These are phyloP conservation scores for Agapetus fuscipes DNA, from an alignment of 2,888 invertebrate genomes.

Conservation along the genomic window DNA sequence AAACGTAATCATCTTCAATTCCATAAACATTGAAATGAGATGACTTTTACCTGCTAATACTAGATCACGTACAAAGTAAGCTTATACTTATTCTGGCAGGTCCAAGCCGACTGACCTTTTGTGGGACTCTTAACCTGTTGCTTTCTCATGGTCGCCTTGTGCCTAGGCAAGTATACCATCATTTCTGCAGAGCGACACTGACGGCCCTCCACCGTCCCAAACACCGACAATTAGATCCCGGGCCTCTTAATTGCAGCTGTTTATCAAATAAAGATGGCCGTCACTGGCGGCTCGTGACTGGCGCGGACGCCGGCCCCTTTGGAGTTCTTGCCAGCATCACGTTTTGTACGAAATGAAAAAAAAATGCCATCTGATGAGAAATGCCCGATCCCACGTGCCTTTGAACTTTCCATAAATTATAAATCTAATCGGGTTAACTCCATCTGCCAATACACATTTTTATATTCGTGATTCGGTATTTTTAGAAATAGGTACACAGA, in stretches of 20 bases:
- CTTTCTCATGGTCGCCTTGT: no score
- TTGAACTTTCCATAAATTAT: constrained; percentile 19
- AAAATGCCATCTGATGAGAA: constrained; percentile 18
- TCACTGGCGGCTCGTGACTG: constrained; percentile 11
- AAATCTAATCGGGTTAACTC: constrained; percentile 15
- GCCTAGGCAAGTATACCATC: no score
- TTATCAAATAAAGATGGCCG: constrained; percentile 19
- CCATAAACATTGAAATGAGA: not conserved
- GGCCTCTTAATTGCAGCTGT: constrained; percentile 20
- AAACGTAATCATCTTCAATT: no score
- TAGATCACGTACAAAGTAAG: not conserved
- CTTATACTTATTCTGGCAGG: no score
- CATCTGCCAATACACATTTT: constrained; percentile 10
- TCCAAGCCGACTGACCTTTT: no score
- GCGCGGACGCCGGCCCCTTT: constrained; percentile 12
- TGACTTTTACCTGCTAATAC: not conserved
- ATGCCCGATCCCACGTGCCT: constrained; percentile 18
- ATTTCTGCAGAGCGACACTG: no score
- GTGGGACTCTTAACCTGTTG: no score
- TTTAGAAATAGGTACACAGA: not conserved
- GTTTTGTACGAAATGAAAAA: constrained; percentile 10
- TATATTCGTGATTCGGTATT: constrained; percentile 13
- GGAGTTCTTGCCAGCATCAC: constrained; percentile 13
- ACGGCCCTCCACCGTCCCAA: constrained; percentile 10
- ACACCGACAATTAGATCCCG: constrained; percentile 17